Evolutionary conservation across 2,888 invertebrate genomes (phyloP), one percentile per base, ranked within the genome.

Genomic region (Argyresthia albistria): DNA sequence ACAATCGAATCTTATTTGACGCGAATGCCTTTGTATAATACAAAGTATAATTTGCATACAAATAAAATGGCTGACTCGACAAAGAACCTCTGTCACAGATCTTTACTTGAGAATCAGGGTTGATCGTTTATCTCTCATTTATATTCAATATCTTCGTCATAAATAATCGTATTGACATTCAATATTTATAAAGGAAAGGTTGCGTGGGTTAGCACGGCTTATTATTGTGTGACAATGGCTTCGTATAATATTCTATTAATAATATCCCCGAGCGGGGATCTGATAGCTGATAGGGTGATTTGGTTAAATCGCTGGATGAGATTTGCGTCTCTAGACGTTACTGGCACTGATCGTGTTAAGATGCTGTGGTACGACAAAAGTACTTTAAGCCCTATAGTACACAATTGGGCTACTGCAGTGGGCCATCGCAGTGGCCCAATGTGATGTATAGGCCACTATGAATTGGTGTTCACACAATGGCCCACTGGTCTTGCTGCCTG

Each of bases 151-250:
- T 75, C 81, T 78, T 70, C 71, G 70, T 78, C 68, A 74, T 80
- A 80, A 79, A 80, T 80, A 80, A 82, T 80, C 72, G 63, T 76
- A 81, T 80, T 80, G 78, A 78, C 73, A 80, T 80, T 79, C 75
- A 79, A 78, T 83, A 81, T 82, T 82, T 82, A 80, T 84, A 79
- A 77, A 80, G 76, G 70, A 71, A 72, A 80, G 80, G 79, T 79
- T 74, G 79, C 75, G 81, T 80, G 77, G 80, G 80, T 76, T 77
- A 60, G 56, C 25, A 25, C 54, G 57, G 57, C 61, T 61, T 67
- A 63, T 63, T 64, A 62, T 59, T 57, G 57, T 59, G 57, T 61
- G 62, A 70, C 72, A 70, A 72, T 68, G 66, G 64, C 57, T 54
- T 56, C 60, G 61, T 70, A 48, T 52, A 54, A 52, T 65, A 70